Evolutionary conservation across 2,888 invertebrate genomes (phyloP), one percentile per base, ranked within the genome.

Genomic region (Polyommatus icarus): DNA sequence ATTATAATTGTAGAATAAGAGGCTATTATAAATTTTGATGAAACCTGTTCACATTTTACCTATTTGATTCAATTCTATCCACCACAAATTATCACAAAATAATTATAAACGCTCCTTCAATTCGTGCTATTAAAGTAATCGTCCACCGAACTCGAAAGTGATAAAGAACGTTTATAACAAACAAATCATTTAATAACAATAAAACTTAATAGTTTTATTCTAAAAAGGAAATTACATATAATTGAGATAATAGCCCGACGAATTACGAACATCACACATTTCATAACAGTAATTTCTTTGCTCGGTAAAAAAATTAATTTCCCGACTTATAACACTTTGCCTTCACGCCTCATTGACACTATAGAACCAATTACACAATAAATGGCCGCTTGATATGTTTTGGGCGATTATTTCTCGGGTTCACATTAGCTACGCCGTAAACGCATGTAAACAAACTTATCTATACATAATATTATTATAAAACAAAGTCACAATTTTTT

Each of bases 131-230:
- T 67, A 67, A 32, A 67, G 8, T 20, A 67, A 67, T 67, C 29
- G 29, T 12, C 24, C 61, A 61, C 29, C 67, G 67, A 67, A 12
- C 10, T n/a, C 20, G n/a, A 72, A 72, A 40, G 72, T 72, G 40
- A 72, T 72, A 72, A 72, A 36, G n/a, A 8, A 75, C 50, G 29
- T 24, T 46, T 46, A 46, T 40, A 73, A 73, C 54, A 75, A 75
- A 75, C 50, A 50, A 75, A 75, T 50, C 8, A 50, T 75, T 54
- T 54, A 32, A 75, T 54, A 73, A 75, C 54, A 50, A 75, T 75
- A 75, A 75, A 75, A 75, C 24, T 75, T 75, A 75, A 75, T 75
- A 54, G 75, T 75, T 54, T 6, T 73, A 73, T 73, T 54, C 75
- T 75, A 50, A 75, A 75, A 54, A 54, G 75, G 75, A 54, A 75